Conservation (phyloP, 1,140 invertebrate species). For the Drosophila kepulauana region DNA sequence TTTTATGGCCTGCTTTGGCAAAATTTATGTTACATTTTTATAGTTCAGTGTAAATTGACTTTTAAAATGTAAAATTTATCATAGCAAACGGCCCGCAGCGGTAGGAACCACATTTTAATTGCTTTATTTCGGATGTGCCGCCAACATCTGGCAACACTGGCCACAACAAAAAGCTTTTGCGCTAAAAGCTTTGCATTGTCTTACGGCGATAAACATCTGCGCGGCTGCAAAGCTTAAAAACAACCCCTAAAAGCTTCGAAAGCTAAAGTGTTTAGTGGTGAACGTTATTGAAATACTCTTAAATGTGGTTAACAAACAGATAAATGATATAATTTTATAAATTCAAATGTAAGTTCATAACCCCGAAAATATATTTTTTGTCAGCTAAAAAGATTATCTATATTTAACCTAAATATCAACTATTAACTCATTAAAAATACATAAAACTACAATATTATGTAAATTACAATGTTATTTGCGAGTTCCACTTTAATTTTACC, state of each 20-base stretch:
- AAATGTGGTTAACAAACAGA: background rate
- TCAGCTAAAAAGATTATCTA: too few relatives aligned
- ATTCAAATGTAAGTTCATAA: too few relatives aligned
- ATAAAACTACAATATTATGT: too few relatives aligned
- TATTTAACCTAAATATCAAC: too few relatives aligned
- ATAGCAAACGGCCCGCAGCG: constrained; percentile 58
- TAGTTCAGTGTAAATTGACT: constrained; percentile 84
- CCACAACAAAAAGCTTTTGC: constrained; percentile 47
- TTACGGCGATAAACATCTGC: constrained; percentile 56
- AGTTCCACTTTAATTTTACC: too few relatives aligned
- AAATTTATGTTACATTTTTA: constrained; percentile 84
- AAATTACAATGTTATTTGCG: too few relatives aligned
- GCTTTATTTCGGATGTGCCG: constrained; percentile 46
- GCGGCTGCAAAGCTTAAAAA: constrained; percentile 39
- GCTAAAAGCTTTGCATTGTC: constrained; percentile 26
- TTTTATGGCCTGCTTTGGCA: constrained; percentile 80
- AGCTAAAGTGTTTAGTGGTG: background rate
- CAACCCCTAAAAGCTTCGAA: constrained; percentile 37
- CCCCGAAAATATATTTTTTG: too few relatives aligned
- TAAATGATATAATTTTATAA: too few relatives aligned
- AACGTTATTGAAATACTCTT: constrained; percentile 15
- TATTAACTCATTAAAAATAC: too few relatives aligned
- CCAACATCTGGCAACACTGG: constrained; percentile 61
- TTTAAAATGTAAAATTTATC: constrained; percentile 83
- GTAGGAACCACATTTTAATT: constrained; percentile 57